Evolutionary conservation across 2,113 vertebrate species (phyloP).

Genomic region (Passer montanus): DNA sequence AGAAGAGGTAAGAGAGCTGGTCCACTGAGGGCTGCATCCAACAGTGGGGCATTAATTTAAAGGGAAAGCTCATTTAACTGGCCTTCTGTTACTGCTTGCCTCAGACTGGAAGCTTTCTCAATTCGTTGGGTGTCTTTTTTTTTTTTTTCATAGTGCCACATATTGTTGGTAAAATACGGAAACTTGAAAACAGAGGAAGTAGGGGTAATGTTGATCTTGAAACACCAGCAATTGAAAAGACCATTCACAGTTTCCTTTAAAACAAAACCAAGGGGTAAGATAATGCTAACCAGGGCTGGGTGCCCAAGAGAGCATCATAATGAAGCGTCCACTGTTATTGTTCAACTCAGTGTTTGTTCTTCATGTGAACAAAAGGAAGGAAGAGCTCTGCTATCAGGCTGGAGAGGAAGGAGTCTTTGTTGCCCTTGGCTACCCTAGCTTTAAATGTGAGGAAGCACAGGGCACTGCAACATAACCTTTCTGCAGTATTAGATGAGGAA

Average conservation of each 20-base stretch:
- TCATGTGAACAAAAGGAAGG: slow-evolving; percentile 76
- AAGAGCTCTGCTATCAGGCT: slow-evolving; percentile 74
- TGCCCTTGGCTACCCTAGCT: slow-evolving; percentile 76
- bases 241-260: slow-evolving; percentile 71
- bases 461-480: slow-evolving; percentile 66
- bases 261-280: slow-evolving; percentile 66
- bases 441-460: slow-evolving; percentile 78
- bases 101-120: background rate
- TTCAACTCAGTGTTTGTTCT: slow-evolving; percentile 71
- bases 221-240: slow-evolving; percentile 28
- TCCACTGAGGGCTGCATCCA: background rate
- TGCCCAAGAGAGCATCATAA: slow-evolving; percentile 64
- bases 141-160: background rate
- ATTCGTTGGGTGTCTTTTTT: background rate
- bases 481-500: background rate
- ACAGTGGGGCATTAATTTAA: background rate
- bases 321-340: slow-evolving; percentile 69
- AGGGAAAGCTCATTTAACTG: background rate
- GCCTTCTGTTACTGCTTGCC: background rate
- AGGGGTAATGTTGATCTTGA: slow-evolving; percentile 24
- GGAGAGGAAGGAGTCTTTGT: slow-evolving; percentile 75
- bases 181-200: slow-evolving; percentile 31
- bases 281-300: slow-evolving; percentile 62
- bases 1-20: background rate
- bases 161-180: slow-evolving; percentile 28